Conservation (phyloP, 2,797 vertebrate species). For the Varecia variegata region DNA sequence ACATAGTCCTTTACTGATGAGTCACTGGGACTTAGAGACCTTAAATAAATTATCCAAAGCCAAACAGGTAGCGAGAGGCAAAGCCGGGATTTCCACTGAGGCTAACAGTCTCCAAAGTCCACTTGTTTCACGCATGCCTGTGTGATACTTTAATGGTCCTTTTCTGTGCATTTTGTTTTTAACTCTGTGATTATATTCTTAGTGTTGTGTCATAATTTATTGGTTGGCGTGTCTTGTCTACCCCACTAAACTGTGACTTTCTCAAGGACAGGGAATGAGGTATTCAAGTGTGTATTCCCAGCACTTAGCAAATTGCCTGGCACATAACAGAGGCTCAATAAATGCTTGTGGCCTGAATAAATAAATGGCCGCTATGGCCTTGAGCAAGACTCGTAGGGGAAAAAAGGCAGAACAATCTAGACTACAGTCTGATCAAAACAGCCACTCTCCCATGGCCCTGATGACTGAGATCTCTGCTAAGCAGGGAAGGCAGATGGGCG, state of each 20-base stretch:
- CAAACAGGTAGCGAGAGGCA: neutral
- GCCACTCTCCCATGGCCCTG: conserved; percentile 54
- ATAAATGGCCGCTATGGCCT: conserved; percentile 3
- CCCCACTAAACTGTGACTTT: conserved; percentile 28
- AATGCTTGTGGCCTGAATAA: conserved; percentile 54
- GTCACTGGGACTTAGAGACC: neutral
- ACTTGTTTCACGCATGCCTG: neutral
- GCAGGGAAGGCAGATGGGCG: conserved; percentile 86
- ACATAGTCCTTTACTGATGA: neutral
- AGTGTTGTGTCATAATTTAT: conserved; percentile 23
- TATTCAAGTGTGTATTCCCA: conserved; percentile 32
- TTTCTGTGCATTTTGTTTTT: conserved; percentile 31
- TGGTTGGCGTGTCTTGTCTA: conserved; percentile 16
- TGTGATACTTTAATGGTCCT: neutral
- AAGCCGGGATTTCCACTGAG: neutral
- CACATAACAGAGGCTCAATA: conserved; percentile 23
- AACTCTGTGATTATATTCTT: neutral
- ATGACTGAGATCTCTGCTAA: conserved; percentile 74
- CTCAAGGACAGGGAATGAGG: conserved; percentile 39
- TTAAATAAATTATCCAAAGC: conserved; percentile 2
- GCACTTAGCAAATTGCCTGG: conserved; percentile 70
- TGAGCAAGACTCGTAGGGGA: conserved; percentile 39
- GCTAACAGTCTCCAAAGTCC: neutral
- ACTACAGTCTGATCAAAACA: neutral
- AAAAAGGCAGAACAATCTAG: conserved; percentile 7